A percentile compares a stretch with the other conserved stretches of the same genome.
phyloP scores from a whole-genome alignment of 35 echinoderm and acorn worm species.

The Amphiura filiformis region DNA sequence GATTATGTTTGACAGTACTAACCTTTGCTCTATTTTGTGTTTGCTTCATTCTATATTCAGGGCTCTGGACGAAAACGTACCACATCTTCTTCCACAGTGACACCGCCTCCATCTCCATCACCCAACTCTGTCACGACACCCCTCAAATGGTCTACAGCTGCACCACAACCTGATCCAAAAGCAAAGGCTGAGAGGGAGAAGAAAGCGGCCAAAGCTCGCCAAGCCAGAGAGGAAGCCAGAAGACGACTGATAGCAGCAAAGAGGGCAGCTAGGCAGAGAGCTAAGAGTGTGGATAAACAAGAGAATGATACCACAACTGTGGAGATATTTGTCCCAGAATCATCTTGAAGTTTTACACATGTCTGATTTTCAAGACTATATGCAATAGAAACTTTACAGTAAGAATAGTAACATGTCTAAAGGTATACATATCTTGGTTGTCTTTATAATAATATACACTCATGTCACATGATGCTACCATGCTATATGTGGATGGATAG shows the following conservation, averaged over 20 bases:
- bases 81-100: neutral
- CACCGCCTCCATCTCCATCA: slow-evolving; percentile 28
- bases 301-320: slow-evolving; percentile 28
- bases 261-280: slow-evolving; percentile 27
- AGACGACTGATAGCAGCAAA: slow-evolving; percentile 56
- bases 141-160: neutral
- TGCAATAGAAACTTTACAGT: no score
- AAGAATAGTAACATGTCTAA: no score
- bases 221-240: slow-evolving; percentile 39
- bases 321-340: slow-evolving; percentile 27
- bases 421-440: no score
- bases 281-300: slow-evolving; percentile 26
- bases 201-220: slow-evolving; percentile 42
- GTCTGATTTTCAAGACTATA: no score
- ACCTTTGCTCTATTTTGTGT: no score
- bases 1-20: neutral
- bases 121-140: slow-evolving; percentile 7
- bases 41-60: no score
- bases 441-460: no score
- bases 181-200: slow-evolving; percentile 51
- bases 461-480: no score
- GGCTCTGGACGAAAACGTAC: slow-evolving; percentile 3
- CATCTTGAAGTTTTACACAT: no score
- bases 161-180: slow-evolving; percentile 18
- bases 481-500: no score